phyloP scores from a whole-genome alignment of 2,888 invertebrate genomes.

The Spatulosminthurus flaviceps region DNA sequence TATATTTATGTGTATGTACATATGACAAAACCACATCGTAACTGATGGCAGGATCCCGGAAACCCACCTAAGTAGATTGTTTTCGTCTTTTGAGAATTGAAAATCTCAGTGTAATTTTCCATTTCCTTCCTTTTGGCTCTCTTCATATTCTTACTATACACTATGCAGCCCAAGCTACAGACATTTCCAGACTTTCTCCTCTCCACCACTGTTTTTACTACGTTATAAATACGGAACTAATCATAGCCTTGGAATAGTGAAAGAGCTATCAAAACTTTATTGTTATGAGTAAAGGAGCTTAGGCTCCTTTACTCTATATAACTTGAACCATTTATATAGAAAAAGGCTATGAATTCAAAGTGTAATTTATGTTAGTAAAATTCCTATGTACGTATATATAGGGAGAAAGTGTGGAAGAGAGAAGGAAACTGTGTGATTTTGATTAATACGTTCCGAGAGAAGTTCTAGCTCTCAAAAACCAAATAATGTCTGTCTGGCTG shows the following conservation, averaged over 20 bases:
- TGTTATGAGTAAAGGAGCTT: too few species aligned
- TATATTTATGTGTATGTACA: too few species aligned
- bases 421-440: slow-evolving; percentile 25
- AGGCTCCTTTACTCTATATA: too few species aligned
- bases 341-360: too few species aligned
- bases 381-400: neutral
- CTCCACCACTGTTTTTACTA: too few species aligned
- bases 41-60: neutral
- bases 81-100: slow-evolving; percentile 13
- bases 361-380: too few species aligned
- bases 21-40: too few species aligned
- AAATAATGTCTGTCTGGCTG: neutral
- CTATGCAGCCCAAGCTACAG: too few species aligned
- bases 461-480: slow-evolving; percentile 19
- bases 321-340: too few species aligned
- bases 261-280: slow-evolving; percentile 18
- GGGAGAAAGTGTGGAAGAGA: too few species aligned
- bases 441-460: slow-evolving; percentile 28
- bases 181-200: too few species aligned
- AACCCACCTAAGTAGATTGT: slow-evolving; percentile 14
- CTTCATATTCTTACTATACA: too few species aligned
- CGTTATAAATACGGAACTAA: slow-evolving; percentile 12
- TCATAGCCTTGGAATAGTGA: neutral
- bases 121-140: neutral
- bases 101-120: slow-evolving; percentile 13